Evolutionary conservation across 2,888 invertebrate species (phyloP).

Genomic region (Apodemia zela): DNA sequence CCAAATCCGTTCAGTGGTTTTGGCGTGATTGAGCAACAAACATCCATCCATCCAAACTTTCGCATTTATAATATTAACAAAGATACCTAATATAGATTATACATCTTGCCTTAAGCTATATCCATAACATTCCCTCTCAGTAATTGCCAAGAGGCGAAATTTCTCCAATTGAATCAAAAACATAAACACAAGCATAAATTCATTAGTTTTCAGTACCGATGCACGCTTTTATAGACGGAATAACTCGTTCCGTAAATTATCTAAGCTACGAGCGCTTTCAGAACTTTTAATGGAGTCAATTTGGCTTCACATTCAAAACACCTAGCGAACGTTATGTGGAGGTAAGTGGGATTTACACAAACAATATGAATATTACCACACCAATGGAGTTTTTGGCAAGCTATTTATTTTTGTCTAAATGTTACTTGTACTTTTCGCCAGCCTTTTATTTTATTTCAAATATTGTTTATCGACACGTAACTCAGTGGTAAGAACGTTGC

Average conservation of each 20-base stretch:
- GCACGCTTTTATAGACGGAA: constrained; percentile 65
- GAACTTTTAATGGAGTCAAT: constrained; percentile 79
- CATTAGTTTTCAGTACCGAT: constrained; percentile 63
- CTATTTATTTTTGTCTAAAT: constrained; percentile 2
- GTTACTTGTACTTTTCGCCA: neutral
- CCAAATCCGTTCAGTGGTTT: too few species aligned
- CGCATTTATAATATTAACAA: too few species aligned
- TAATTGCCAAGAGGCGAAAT: constrained; percentile 3
- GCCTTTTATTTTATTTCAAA: too few species aligned
- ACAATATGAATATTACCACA: constrained; percentile 44
- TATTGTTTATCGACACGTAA: too few species aligned
- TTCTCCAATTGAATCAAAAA: constrained; percentile 26
- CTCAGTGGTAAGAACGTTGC: too few species aligned
- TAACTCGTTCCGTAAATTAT: constrained; percentile 75
- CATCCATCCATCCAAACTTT: too few species aligned
- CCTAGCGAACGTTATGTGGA: constrained; percentile 51
- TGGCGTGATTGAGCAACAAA: too few species aligned
- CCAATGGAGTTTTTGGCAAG: constrained; percentile 30
- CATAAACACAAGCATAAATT: constrained; percentile 59
- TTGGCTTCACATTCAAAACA: constrained; percentile 75
- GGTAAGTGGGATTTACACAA: constrained; percentile 66
- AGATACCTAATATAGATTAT: too few species aligned
- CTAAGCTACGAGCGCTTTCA: constrained; percentile 75
- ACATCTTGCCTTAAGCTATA: neutral
- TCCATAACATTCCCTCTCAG: neutral